Conservation (phyloP, 2,797 vertebrate species). For the Pangasius djambal region DNA sequence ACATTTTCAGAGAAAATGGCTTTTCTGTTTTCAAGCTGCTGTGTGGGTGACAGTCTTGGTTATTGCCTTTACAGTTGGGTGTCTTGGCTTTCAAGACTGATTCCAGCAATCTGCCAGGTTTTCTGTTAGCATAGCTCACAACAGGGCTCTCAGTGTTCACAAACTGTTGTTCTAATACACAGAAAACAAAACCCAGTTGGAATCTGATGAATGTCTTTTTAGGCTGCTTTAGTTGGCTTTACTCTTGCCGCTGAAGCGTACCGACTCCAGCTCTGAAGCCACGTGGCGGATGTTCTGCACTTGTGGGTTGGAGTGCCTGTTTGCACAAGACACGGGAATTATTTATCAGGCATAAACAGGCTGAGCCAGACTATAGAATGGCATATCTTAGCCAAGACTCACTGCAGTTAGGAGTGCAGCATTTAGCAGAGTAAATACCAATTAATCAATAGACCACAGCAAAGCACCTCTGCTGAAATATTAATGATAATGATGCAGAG, state of each 20-base stretch:
- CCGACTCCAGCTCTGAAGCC: slow-evolving; percentile 41
- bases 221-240: slow-evolving; percentile 40
- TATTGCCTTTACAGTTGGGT: slow-evolving; percentile 37
- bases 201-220: slow-evolving; percentile 38
- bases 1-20: slow-evolving; percentile 28
- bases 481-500: slow-evolving; percentile 20
- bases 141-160: slow-evolving; percentile 36
- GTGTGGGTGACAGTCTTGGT: slow-evolving; percentile 12
- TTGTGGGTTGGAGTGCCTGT: slow-evolving; percentile 48
- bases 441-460: slow-evolving; percentile 43
- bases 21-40: slow-evolving; percentile 29
- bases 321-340: slow-evolving; percentile 42
- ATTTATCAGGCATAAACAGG: slow-evolving; percentile 67
- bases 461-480: slow-evolving; percentile 38
- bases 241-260: slow-evolving; percentile 11
- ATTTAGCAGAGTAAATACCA: slow-evolving; percentile 65
- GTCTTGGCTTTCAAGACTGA: slow-evolving; percentile 18
- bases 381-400: slow-evolving; percentile 57
- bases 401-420: slow-evolving; percentile 70
- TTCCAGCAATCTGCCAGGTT: slow-evolving; percentile 33
- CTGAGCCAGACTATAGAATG: slow-evolving; percentile 65
- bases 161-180: slow-evolving; percentile 15
- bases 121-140: slow-evolving; percentile 30
- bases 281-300: slow-evolving; percentile 55
- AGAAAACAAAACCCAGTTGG: slow-evolving; percentile 32